Conservation (phyloP, 2,888 invertebrate genomes). For the Drosophila flavopinicola region DNA sequence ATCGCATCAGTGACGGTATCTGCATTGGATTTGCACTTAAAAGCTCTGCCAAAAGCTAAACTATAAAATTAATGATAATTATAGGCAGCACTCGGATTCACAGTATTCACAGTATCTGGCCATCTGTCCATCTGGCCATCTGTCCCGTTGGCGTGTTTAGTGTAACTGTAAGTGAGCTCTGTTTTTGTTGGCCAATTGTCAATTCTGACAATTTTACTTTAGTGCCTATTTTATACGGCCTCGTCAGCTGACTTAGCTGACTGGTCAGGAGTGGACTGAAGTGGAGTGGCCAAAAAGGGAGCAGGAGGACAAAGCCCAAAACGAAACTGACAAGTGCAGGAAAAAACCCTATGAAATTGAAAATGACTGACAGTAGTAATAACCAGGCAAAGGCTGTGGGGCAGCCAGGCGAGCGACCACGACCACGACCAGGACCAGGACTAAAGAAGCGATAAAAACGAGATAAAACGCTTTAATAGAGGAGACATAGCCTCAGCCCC, state of each 20-base stretch:
- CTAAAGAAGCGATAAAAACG: conserved; percentile 75
- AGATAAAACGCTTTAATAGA: conserved; percentile 70
- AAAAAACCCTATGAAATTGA: conserved; percentile 68
- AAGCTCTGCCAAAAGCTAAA: conserved; percentile 43
- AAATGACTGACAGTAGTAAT: conserved; percentile 74
- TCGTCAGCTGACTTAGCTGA: conserved; percentile 12
- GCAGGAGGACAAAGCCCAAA: conserved; percentile 3
- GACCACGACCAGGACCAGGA: conserved; percentile 36
- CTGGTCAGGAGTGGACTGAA: conserved; percentile 18
- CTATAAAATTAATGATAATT: conserved; percentile 76
- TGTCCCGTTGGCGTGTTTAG: conserved; percentile 23
- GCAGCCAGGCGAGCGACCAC: conserved; percentile 29
- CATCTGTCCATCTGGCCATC: conserved; percentile 7
- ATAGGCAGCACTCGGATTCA: conserved; percentile 51
- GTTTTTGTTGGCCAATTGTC: conserved; percentile 68
- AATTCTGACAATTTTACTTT: conserved; percentile 67
- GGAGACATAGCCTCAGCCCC: conserved; percentile 25
- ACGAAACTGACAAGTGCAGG: conserved; percentile 23
- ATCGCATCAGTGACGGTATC: conserved; percentile 13
- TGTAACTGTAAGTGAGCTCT: conserved; percentile 18
- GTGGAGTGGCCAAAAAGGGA: conserved; percentile 24
- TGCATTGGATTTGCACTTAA: conserved; percentile 51
- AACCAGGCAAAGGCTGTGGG: conserved; percentile 43
- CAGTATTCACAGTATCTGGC: conserved; percentile 19
- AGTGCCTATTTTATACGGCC: conserved; percentile 63